phyloP scores from a whole-genome alignment of 2,888 invertebrate species.

The Drosophila gaucha region DNA sequence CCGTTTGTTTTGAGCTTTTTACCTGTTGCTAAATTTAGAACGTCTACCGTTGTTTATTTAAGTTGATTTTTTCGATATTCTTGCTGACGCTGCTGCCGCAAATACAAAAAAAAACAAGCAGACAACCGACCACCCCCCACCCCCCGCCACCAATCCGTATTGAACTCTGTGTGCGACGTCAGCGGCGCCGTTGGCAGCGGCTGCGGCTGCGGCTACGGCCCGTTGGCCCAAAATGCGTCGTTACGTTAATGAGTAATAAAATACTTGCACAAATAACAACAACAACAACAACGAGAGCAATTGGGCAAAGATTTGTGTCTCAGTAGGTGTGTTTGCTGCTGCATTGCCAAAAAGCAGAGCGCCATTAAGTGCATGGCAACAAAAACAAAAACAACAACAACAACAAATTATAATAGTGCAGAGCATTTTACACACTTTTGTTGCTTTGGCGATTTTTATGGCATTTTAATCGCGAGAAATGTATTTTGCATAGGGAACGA shows the following conservation, averaged over 20 bases:
- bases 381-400: slow-evolving; percentile 23
- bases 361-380: slow-evolving; percentile 54
- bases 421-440: slow-evolving; percentile 50
- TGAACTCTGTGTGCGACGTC: slow-evolving; percentile 47
- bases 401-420: slow-evolving; percentile 26
- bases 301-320: slow-evolving; percentile 36
- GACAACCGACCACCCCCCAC: slow-evolving; percentile 10
- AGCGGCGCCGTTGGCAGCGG: slow-evolving; percentile 44
- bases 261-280: slow-evolving; percentile 69
- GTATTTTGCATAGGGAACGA: slow-evolving; percentile 27
- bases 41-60: slow-evolving; percentile 60
- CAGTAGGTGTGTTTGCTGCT: slow-evolving; percentile 23
- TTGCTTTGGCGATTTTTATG: slow-evolving; percentile 76
- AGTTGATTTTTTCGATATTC: slow-evolving; percentile 7
- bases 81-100: slow-evolving; percentile 70
- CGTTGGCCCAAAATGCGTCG: slow-evolving; percentile 75
- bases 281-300: slow-evolving; percentile 37
- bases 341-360: slow-evolving; percentile 60
- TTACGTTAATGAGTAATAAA: slow-evolving; percentile 80
- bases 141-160: slow-evolving; percentile 8
- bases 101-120: slow-evolving; percentile 39
- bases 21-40: slow-evolving; percentile 76
- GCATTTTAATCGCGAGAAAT: slow-evolving; percentile 70
- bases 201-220: slow-evolving; percentile 46
- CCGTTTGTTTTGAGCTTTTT: slow-evolving; percentile 67